Evolutionary conservation across 2,888 invertebrate genomes (phyloP).

Genomic region (Trilocha varians): DNA sequence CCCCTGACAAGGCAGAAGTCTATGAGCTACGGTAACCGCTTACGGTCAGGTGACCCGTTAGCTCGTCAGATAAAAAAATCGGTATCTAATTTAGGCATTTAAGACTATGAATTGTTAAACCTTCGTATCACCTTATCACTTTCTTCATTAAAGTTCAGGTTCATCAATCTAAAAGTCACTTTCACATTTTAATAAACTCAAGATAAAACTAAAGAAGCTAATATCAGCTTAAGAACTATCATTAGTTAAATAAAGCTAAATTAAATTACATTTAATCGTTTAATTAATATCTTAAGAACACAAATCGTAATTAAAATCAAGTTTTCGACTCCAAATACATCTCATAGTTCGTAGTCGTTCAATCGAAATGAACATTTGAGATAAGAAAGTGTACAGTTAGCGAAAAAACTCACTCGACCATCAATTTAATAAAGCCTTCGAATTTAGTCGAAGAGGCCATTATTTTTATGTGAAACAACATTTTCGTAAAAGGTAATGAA

Average conservation of each 20-base stretch:
- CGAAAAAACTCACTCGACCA: slow-evolving; percentile 19
- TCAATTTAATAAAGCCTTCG: slow-evolving; percentile 25
- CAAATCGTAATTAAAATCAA: background rate
- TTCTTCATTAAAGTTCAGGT: no score
- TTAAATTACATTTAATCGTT: background rate
- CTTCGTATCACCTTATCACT: no score
- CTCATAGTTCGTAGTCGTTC: slow-evolving; percentile 30
- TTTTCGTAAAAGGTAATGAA: slow-evolving; percentile 8
- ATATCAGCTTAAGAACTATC: no score
- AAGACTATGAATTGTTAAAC: no score
- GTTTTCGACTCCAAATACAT: background rate
- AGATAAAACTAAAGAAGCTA: no score
- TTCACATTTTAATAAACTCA: no score
- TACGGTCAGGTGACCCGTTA: no score
- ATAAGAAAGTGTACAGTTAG: slow-evolving; percentile 23
- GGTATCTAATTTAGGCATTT: no score
- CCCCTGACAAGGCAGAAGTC: no score
- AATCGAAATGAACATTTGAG: slow-evolving; percentile 39
- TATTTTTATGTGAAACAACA: slow-evolving; percentile 27
- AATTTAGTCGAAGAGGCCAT: slow-evolving; percentile 26
- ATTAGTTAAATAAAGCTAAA: background rate
- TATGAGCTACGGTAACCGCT: no score
- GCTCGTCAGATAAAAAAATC: no score
- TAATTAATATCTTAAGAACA: background rate
- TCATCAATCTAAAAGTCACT: no score